Base-by-base conservation (phyloP, 37 sponge, comb jelly and placozoan genomes). In the Cliona cf. orientalis region DNA sequence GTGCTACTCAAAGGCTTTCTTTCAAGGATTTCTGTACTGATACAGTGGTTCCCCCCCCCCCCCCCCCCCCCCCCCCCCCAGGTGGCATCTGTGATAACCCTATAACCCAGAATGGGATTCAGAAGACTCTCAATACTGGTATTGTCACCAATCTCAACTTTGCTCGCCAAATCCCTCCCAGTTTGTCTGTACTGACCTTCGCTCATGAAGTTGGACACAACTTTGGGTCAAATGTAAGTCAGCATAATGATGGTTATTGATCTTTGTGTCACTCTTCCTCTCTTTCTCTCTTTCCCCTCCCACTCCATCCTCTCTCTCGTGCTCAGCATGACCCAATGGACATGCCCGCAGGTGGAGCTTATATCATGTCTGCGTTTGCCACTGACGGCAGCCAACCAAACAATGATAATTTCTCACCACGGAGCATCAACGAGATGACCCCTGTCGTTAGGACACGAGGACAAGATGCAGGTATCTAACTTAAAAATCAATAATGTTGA, bases 141-240 rank as follows among this genome's bases (percentile, higher is more conserved):
- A 88, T 97, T 55, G 95, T 97, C 37, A 91, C 98, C 0, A 46
- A 84, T 2, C 60, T 91, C 43, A 97, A 97, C 86, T 97, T 79
- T 78, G 89, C 85, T 31, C 55, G 56, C 28, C 23, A 78, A 2
- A 90, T 97, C 3, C 67, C 90, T 19, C 60, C 70, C 0, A 43
- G 46, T 5, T 85, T 94, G 25, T 66, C 87, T 31, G 71, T 58
- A 4, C 74, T 97, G 28, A 97, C 98, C 0, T 88, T 97, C 66
- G 93, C 98, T 75, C 98, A 97, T 70, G 95, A 97, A 73, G 81
- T 89, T 31, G 98, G 98, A 45, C 98, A 97, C 71, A 97, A 97
- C 84, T 94, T 97, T 80, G 98, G 98, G 0, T 94, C 98, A 32
- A 63, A 75, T 26, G 92, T 91, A 65, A 66, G 75, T 61, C 32